Conservation (phyloP, 1,140 invertebrate species). For the Lamellibrachia luymesi region DNA sequence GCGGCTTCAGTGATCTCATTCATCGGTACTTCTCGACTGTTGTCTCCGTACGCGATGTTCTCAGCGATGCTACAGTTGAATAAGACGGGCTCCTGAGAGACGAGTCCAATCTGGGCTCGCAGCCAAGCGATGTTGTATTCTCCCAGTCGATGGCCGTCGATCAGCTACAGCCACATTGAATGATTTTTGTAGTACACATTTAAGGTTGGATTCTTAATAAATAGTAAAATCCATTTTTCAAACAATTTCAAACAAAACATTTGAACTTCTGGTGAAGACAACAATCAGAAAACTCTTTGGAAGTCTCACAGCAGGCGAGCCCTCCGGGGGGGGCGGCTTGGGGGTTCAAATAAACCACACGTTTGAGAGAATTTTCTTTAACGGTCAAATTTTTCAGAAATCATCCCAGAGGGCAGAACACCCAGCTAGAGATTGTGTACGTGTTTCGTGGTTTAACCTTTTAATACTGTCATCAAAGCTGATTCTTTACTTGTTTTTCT, state of each 20-base stretch:
- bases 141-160: conserved; percentile 21
- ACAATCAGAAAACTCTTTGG: neutral
- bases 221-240: neutral
- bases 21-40: conserved; percentile 64
- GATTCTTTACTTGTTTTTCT: no score
- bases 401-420: no score
- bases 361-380: no score
- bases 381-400: no score
- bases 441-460: no score
- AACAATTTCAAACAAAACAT: neutral
- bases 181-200: neutral
- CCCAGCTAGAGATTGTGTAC: no score
- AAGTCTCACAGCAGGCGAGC: no score
- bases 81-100: conserved; percentile 81
- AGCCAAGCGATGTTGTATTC: conserved; percentile 55
- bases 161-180: neutral
- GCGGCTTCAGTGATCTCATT: conserved; percentile 78
- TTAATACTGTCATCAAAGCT: no score
- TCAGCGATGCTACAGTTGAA: conserved; percentile 83
- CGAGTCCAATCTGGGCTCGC: conserved; percentile 69
- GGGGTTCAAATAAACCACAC: no score
- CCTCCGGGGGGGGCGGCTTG: no score
- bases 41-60: conserved; percentile 86
- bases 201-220: neutral
- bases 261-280: neutral